Conservation (phyloP, 2,888 invertebrate genomes). For the Temnothorax ravouxi region DNA sequence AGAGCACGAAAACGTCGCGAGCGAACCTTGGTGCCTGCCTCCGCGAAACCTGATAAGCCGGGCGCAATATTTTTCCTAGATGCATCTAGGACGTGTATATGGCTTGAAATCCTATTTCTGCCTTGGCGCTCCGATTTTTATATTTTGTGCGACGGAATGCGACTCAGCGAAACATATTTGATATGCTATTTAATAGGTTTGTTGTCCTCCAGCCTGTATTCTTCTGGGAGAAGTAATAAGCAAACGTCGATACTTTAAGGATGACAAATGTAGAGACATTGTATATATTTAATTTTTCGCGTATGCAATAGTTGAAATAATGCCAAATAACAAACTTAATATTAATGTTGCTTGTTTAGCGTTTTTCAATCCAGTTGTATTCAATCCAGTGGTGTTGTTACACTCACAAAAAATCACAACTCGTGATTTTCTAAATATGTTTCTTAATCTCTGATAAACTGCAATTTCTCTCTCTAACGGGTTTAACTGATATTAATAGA, state of each 20-base stretch:
- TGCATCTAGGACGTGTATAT: conserved; percentile 45
- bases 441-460: background rate
- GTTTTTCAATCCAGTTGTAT: too few species aligned
- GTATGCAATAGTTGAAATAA: background rate
- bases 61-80: conserved; percentile 51
- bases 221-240: background rate
- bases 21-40: conserved; percentile 48
- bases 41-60: conserved; percentile 50
- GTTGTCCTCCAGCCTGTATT: background rate
- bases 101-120: conserved; percentile 47
- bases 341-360: background rate
- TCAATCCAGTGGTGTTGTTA: background rate
- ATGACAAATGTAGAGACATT: background rate
- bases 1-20: conserved; percentile 57
- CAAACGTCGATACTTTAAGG: background rate
- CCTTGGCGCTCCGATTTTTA: conserved; percentile 32
- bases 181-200: conserved; percentile 36
- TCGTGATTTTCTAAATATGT: background rate
- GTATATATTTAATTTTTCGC: background rate
- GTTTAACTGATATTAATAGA: background rate
- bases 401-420: background rate
- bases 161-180: conserved; percentile 19
- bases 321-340: background rate
- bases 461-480: background rate
- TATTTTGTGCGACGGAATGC: conserved; percentile 32